These are phyloP conservation scores for Bolinopsis microptera DNA, from an alignment of 37 sponge, comb jelly and placozoan genomes.

Conservation along the genomic window DNA sequence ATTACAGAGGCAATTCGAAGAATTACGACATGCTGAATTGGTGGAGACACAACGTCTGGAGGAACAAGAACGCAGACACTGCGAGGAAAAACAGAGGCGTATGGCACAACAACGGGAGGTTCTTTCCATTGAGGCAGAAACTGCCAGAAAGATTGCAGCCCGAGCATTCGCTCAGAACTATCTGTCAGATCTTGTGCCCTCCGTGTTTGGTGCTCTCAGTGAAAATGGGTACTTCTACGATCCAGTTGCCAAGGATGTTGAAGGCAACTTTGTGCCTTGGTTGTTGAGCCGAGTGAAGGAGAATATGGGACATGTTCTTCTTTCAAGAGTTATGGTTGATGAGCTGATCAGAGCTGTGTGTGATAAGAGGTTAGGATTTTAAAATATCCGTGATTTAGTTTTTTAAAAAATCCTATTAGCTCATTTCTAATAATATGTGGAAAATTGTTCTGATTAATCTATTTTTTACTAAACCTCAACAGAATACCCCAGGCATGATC, in stretches of 20 bases:
- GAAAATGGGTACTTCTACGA: conserved; percentile 94
- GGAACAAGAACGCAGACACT: conserved; percentile 91
- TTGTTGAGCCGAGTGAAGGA: conserved; percentile 79
- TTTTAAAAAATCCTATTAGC: too few species aligned
- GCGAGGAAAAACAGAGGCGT: conserved; percentile 89
- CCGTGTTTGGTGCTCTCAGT: conserved; percentile 88
- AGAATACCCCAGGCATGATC: conserved; percentile 2
- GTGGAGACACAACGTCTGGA: conserved; percentile 97
- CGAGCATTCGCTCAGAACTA: conserved; percentile 95
- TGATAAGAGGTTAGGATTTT: conserved; percentile 15
- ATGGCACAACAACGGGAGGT: conserved; percentile 89
- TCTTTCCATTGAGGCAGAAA: conserved; percentile 87
- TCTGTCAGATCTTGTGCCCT: conserved; percentile 89
- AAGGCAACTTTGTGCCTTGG: conserved; percentile 84
- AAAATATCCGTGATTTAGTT: too few species aligned
- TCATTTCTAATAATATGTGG: too few species aligned
- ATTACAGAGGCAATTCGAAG: conserved; percentile 90
- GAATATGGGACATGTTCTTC: conserved; percentile 71
- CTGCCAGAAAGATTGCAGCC: conserved; percentile 93
- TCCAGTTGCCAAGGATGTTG: conserved; percentile 88
- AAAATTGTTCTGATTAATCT: too few species aligned
- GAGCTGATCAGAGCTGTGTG: conserved; percentile 66
- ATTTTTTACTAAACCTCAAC: conserved; percentile 45
- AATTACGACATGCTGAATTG: conserved; percentile 91
- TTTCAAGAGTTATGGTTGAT: conserved; percentile 81